phyloP scores from a whole-genome alignment of 92 coral and sea anemone species.

The Zoanthus gigantus region DNA sequence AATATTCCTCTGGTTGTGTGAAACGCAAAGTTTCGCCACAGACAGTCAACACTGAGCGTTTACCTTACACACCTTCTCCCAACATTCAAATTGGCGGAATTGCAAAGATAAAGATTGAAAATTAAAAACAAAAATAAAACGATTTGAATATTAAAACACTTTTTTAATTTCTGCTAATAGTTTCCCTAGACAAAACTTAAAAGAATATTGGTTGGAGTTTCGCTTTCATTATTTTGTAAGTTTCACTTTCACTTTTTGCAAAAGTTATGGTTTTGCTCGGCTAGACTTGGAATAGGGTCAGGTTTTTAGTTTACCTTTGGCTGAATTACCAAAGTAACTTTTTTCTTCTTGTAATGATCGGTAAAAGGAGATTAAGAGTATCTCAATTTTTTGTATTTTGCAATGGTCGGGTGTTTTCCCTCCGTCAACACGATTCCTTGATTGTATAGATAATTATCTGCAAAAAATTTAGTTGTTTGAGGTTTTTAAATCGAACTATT shows the following conservation, averaged over 20 bases:
- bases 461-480: background rate
- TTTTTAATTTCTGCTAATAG: background rate
- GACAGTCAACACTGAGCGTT: background rate
- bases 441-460: background rate
- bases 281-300: too few relatives aligned
- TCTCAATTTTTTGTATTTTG: background rate
- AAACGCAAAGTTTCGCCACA: slow-evolving; percentile 5
- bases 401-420: background rate
- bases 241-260: background rate
- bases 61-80: background rate
- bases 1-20: background rate
- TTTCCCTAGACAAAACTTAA: background rate
- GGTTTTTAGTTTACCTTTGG: too few relatives aligned
- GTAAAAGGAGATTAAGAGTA: too few relatives aligned
- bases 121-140: slow-evolving; percentile 7
- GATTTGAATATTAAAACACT: background rate
- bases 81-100: slow-evolving; percentile 17
- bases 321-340: too few relatives aligned
- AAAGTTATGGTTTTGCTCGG: too few relatives aligned
- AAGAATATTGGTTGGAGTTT: background rate
- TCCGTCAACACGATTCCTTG: background rate
- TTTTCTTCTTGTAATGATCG: too few relatives aligned
- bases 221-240: background rate
- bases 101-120: slow-evolving; percentile 4
- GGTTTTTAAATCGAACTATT: background rate